Evolutionary conservation across 2,113 vertebrate genomes (phyloP).

Genomic region (Neolamprologus toae): DNA sequence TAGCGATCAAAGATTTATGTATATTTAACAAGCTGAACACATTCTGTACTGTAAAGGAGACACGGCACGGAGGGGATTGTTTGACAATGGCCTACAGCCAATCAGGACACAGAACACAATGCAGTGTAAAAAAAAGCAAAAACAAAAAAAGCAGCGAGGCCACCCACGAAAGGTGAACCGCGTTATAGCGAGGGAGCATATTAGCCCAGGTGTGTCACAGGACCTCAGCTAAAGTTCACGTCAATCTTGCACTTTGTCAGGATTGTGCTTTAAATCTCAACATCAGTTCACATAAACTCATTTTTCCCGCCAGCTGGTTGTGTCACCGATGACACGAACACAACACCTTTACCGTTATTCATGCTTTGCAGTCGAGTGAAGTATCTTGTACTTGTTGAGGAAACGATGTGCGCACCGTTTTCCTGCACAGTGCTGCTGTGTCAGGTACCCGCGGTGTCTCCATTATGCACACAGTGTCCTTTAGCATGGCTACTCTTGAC

Average conservation of each 20-base stretch:
- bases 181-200: fast-evolving
- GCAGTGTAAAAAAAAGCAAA: background rate
- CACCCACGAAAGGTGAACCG: background rate
- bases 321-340: background rate
- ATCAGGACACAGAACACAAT: background rate
- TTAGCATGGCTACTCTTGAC: background rate
- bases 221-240: fast-evolving
- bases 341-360: background rate
- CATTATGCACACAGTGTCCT: background rate
- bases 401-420: background rate
- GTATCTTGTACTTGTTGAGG: background rate
- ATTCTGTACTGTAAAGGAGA: background rate
- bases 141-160: background rate
- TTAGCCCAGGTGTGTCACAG: background rate
- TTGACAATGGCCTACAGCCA: background rate
- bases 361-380: background rate
- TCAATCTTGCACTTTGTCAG: background rate
- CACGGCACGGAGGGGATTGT: background rate
- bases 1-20: background rate
- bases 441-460: background rate
- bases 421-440: background rate
- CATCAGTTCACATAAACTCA: background rate
- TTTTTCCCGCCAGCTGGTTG: background rate
- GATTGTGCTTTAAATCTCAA: background rate
- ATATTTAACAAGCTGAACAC: background rate